Conservation (phyloP, 2,113 vertebrate genomes). For the Pachycephala philippinensis region DNA sequence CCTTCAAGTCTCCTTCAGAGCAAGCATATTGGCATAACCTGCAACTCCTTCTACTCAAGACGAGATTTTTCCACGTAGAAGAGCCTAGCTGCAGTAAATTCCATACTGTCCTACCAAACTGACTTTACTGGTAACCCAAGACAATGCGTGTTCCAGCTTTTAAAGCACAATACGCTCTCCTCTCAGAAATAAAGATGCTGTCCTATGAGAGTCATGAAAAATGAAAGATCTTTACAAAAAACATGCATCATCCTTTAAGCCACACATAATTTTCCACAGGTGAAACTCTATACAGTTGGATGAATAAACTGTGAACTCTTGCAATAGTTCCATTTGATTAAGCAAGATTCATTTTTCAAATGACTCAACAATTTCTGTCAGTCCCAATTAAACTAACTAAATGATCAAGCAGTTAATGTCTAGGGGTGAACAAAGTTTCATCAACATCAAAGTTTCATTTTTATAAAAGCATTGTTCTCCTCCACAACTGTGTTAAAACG, state of each 20-base stretch:
- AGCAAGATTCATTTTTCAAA: not conserved
- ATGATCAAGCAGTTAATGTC: not conserved
- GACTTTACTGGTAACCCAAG: not conserved
- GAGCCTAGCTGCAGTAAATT: not conserved
- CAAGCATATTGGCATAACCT: not conserved
- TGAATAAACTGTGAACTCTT: not conserved
- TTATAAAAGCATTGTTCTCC: not conserved
- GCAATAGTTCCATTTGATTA: not conserved
- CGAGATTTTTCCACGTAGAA: not conserved
- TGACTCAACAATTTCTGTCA: not conserved
- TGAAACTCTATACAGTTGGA: not conserved
- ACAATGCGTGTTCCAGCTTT: not conserved
- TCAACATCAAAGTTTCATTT: not conserved
- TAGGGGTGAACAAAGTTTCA: not conserved
- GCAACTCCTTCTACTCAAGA: not conserved
- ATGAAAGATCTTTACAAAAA: not conserved
- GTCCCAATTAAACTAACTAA: not conserved
- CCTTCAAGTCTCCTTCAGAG: not conserved
- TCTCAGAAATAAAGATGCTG: not conserved
- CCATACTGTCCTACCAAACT: not conserved
- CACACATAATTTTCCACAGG: not conserved
- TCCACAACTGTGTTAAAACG: not conserved
- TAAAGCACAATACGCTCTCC: not conserved
- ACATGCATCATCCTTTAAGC: accelerated
- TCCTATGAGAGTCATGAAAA: not conserved